Evolutionary conservation across 2,888 invertebrate genomes (phyloP), one percentile per base, ranked within the genome.

Genomic region (Drosophila paranaensis): DNA sequence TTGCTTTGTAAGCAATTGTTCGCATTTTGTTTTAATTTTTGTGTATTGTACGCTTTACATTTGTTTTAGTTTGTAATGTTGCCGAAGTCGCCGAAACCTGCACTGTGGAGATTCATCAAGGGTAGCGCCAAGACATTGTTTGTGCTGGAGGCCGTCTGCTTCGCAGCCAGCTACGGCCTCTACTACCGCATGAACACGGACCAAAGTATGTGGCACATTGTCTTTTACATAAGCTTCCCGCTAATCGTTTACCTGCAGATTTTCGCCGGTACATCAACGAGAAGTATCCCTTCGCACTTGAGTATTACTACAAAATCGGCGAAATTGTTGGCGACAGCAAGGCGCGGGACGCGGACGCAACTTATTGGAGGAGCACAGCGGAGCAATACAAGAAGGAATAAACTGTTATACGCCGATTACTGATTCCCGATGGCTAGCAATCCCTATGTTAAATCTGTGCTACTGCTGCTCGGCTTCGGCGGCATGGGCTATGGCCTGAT

Each of bases 111-210:
- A 91, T 93, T 93, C 74, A 83, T 95, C 51, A 94, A 93, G 88
- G 92, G 92, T 78, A 93, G 94, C 79, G 93, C 94, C 37, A 94
- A 94, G 91, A 90, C 93, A 57, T 80, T 95, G 33, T 93, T 96
- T 84, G 90, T 94, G 53, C 88, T 93, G 10, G 96, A 96, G 93
- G 94, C 94, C 16, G 79, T 94, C 62, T 93, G 93, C 33, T 94
- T 96, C 90, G 93, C 94, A 50, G 94, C 92, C 54, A 94, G 95
- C 35, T 96, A 95, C 93, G 94, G 93, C 71, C 88, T 95, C 81
- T 97, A 95, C 95, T 93, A 94, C 90, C 95, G 94, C 93, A 94
- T 96, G 91, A 96, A 96, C 90, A 94, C 94, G 56, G 95, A 95
- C 85, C 94, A 95, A 94, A 95, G 97, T 96, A 92, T 68, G 45